These are phyloP conservation scores for Nilaparvata lugens DNA, from an alignment of 1,140 invertebrate species.

Conservation along the genomic window DNA sequence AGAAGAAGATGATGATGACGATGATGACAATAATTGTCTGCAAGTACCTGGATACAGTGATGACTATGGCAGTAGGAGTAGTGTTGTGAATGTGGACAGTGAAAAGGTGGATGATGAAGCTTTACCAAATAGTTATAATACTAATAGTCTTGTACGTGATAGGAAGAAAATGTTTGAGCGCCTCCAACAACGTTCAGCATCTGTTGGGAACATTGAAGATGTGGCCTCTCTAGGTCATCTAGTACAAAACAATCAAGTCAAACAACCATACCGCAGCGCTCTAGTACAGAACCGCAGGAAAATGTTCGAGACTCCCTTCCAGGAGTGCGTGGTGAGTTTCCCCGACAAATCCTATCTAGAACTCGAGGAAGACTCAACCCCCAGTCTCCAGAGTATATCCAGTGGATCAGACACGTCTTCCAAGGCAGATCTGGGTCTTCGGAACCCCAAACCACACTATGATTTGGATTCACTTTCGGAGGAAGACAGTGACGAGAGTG, in stretches of 20 bases:
- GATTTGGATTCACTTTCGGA: conserved; percentile 26
- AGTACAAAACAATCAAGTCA: not conserved
- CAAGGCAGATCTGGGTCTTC: not conserved
- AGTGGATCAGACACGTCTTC: conserved; percentile 22
- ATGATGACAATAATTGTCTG: not conserved
- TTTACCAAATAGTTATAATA: conserved; percentile 13
- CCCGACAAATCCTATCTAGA: conserved; percentile 12
- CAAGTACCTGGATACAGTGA: not conserved
- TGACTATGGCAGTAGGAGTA: too few species aligned
- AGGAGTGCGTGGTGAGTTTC: not conserved
- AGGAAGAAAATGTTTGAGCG: conserved; percentile 21
- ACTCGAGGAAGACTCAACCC: conserved; percentile 27
- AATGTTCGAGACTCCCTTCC: conserved; percentile 17
- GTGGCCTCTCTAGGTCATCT: too few species aligned
- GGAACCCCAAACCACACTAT: conserved; percentile 9
- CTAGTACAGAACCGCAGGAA: conserved; percentile 21
- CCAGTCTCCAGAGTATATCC: conserved; percentile 28
- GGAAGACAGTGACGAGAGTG: conserved; percentile 28
- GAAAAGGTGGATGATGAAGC: not conserved
- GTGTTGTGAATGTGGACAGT: too few species aligned
- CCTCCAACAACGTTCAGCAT: not conserved
- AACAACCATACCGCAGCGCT: not conserved
- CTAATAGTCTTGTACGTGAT: conserved; percentile 20
- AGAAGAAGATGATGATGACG: conserved; percentile 9
- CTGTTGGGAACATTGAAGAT: too few species aligned